Conservation (phyloP, 2,113 vertebrate genomes). For the Bubalus kerabau region DNA sequence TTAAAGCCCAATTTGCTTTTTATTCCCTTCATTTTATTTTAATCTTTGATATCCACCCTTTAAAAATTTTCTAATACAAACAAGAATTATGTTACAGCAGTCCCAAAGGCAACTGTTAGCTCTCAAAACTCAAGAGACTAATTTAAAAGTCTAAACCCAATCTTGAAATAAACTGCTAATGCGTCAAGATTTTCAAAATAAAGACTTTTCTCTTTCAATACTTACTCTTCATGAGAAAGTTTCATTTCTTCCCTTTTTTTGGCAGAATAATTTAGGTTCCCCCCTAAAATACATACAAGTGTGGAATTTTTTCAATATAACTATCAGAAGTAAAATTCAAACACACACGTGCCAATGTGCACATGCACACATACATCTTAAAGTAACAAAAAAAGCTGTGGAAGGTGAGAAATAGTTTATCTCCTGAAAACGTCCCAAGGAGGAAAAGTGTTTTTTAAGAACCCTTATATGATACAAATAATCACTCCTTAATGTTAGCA, state of each 20-base stretch:
- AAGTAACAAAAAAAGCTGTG: not conserved
- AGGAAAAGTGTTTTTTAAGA: not conserved
- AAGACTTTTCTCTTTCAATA: conserved; percentile 35
- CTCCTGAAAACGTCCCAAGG: not conserved
- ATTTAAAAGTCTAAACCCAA: not conserved
- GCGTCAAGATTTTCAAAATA: not conserved
- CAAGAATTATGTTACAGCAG: not conserved
- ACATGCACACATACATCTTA: not conserved
- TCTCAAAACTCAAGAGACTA: conserved; percentile 1
- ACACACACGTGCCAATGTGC: rapidly evolving
- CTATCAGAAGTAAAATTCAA: not conserved
- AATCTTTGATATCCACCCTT: not conserved
- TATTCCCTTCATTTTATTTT: not conserved
- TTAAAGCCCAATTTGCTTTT: not conserved
- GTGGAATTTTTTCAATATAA: not conserved
- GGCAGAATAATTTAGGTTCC: conserved; percentile 91
- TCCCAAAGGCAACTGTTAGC: not conserved
- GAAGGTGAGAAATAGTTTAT: not conserved
- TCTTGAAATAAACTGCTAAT: not conserved
- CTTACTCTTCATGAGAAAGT: conserved; percentile 87
- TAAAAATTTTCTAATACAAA: not conserved
- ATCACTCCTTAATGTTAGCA: not conserved
- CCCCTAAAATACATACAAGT: conserved; percentile 80
- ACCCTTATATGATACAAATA: not conserved
- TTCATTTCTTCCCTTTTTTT: conserved; percentile 86